A percentile compares a stretch with the other conserved stretches of the same genome.
Conservation (phyloP, 2,888 invertebrate genomes). For the Hirtodrosophila histrioides region DNA sequence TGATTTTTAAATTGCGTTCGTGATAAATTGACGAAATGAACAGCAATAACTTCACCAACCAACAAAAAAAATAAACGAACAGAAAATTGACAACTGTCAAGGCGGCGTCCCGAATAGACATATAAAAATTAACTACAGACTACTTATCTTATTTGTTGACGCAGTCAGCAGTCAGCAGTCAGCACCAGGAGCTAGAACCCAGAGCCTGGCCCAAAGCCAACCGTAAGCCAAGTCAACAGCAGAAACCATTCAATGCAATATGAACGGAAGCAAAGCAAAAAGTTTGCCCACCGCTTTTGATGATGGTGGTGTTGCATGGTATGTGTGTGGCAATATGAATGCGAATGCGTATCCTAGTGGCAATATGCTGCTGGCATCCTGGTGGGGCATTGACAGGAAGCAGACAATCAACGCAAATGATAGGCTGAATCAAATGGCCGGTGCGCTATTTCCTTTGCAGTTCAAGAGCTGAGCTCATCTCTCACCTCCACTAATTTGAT, state of each 20-base stretch:
- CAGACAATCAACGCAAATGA: constrained; percentile 69
- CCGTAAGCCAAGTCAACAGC: constrained; percentile 12
- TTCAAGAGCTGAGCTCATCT: constrained; percentile 5
- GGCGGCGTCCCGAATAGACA: constrained; percentile 66
- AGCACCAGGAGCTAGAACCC: constrained; percentile 10
- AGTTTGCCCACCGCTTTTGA: constrained; percentile 56
- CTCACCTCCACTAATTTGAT: neutral
- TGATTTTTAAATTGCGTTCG: constrained; percentile 81
- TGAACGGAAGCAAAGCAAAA: constrained; percentile 52
- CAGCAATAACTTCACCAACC: constrained; percentile 69
- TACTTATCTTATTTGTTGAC: constrained; percentile 80
- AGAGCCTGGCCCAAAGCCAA: constrained; percentile 16
- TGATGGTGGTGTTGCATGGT: constrained; percentile 21
- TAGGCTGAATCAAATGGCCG: constrained; percentile 59
- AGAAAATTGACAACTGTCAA: constrained; percentile 78
- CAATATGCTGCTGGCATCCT: constrained; percentile 54
- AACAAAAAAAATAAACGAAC: constrained; percentile 14
- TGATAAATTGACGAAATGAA: constrained; percentile 82
- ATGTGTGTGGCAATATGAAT: constrained; percentile 33
- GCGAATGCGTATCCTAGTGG: constrained; percentile 28
- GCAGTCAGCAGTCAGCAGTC: constrained; percentile 37
- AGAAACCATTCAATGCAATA: constrained; percentile 36
- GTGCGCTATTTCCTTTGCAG: constrained; percentile 13
- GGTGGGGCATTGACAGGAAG: constrained; percentile 59
- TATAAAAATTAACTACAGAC: constrained; percentile 81